These are phyloP conservation scores for Rambutsinella grinnellia DNA, from an alignment of 2,888 invertebrate species.

Conservation along the genomic window DNA sequence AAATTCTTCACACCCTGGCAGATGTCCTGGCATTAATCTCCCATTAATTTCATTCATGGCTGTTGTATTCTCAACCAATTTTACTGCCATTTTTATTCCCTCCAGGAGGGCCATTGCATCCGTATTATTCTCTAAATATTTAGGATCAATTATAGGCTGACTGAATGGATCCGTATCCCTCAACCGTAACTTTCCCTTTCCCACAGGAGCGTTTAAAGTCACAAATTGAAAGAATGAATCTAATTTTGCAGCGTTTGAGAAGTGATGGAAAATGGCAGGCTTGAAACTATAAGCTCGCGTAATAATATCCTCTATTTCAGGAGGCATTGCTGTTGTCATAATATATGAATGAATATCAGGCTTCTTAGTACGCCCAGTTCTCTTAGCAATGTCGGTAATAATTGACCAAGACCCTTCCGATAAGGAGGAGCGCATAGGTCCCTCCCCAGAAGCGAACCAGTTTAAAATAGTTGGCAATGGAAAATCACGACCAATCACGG, in stretches of 20 bases:
- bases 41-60: slow-evolving; percentile 56
- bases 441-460: slow-evolving; percentile 42
- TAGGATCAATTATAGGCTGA: slow-evolving; percentile 55
- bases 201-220: slow-evolving; percentile 48
- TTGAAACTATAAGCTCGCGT: slow-evolving; percentile 45
- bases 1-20: slow-evolving; percentile 58
- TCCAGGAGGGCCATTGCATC: slow-evolving; percentile 56
- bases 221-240: slow-evolving; percentile 60
- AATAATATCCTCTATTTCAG: slow-evolving; percentile 14
- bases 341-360: slow-evolving; percentile 61
- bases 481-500: slow-evolving; percentile 42
- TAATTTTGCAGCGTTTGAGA: slow-evolving; percentile 24
- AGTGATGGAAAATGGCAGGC: slow-evolving; percentile 41
- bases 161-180: slow-evolving; percentile 46
- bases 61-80: slow-evolving; percentile 59
- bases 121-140: slow-evolving; percentile 51
- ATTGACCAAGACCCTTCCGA: slow-evolving; percentile 58
- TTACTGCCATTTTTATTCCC: slow-evolving; percentile 56
- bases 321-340: slow-evolving; percentile 42
- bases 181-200: slow-evolving; percentile 48
- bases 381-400: slow-evolving; percentile 31
- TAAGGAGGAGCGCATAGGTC: slow-evolving; percentile 35
- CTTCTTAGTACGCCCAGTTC: slow-evolving; percentile 21
- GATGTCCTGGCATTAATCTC: slow-evolving; percentile 40
- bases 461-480: slow-evolving; percentile 20